A percentile compares a stretch with the other conserved stretches of the same genome.
Conservation (phyloP, 2,797 vertebrate genomes). For the Pitangus sulphuratus region DNA sequence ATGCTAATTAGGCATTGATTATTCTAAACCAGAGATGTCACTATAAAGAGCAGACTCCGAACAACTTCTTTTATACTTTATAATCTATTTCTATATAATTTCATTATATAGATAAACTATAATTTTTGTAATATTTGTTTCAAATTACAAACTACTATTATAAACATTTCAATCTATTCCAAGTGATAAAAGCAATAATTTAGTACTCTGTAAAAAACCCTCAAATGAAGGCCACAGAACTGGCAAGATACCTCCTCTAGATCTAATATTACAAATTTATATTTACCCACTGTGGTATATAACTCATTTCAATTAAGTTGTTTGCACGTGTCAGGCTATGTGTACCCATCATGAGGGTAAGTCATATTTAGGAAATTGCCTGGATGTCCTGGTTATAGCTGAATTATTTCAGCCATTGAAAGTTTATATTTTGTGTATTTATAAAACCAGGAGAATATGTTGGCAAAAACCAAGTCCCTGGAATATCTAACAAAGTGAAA, state of each 20-base stretch:
- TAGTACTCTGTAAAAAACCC: not conserved
- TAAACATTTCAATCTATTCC: not conserved
- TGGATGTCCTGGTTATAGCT: not conserved
- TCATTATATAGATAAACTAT: not conserved
- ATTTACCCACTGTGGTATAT: not conserved
- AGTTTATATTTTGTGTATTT: not conserved
- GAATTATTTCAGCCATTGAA: not conserved
- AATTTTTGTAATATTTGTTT: not conserved
- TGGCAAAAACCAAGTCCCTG: not conserved
- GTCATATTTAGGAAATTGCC: not conserved
- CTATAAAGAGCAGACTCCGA: not conserved
- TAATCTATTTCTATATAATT: not conserved
- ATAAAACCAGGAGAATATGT: not conserved
- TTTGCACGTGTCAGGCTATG: not conserved
- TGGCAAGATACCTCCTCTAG: not conserved
- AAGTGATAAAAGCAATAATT: not conserved
- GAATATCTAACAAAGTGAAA: not conserved
- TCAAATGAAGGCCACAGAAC: not conserved
- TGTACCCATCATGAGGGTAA: not conserved
- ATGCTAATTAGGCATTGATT: not conserved
- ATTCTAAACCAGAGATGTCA: not conserved
- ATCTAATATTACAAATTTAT: not conserved
- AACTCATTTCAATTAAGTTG: not conserved
- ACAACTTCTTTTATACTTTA: not conserved
- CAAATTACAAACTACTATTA: not conserved